Conservation (phyloP, 2,888 invertebrate genomes). For the Xylocampa areola region DNA sequence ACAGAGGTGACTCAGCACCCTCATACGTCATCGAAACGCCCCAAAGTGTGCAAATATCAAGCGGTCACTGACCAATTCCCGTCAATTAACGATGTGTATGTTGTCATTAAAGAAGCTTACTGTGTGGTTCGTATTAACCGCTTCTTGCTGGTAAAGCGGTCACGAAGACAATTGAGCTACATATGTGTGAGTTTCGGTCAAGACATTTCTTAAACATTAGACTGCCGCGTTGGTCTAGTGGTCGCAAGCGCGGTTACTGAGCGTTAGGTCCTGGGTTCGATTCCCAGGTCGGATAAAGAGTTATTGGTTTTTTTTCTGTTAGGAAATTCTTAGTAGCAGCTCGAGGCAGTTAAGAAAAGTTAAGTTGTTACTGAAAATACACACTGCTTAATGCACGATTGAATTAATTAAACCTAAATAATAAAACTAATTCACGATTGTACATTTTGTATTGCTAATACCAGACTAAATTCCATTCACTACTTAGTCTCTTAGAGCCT, state of each 20-base stretch:
- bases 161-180: slow-evolving; percentile 24
- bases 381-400: too few relatives aligned
- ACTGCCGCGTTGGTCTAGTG: too few relatives aligned
- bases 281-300: too few relatives aligned
- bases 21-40: slow-evolving; percentile 7
- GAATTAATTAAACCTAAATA: too few relatives aligned
- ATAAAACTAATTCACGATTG: too few relatives aligned
- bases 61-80: slow-evolving; percentile 32
- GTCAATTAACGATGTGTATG: slow-evolving; percentile 36
- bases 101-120: slow-evolving; percentile 19
- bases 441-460: too few relatives aligned
- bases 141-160: slow-evolving; percentile 25
- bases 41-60: slow-evolving; percentile 32
- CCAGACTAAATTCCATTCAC: slow-evolving; percentile 6
- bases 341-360: background rate
- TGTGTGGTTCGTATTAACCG: slow-evolving; percentile 14
- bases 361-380: too few relatives aligned
- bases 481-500: background rate
- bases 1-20: background rate
- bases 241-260: too few relatives aligned
- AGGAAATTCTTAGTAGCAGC: too few relatives aligned
- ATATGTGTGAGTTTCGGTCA: slow-evolving; percentile 17
- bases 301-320: too few relatives aligned
- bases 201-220: background rate
- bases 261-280: too few relatives aligned